These are phyloP conservation scores for Falco berigora DNA, from an alignment of 2,797 vertebrate species.

Conservation along the genomic window DNA sequence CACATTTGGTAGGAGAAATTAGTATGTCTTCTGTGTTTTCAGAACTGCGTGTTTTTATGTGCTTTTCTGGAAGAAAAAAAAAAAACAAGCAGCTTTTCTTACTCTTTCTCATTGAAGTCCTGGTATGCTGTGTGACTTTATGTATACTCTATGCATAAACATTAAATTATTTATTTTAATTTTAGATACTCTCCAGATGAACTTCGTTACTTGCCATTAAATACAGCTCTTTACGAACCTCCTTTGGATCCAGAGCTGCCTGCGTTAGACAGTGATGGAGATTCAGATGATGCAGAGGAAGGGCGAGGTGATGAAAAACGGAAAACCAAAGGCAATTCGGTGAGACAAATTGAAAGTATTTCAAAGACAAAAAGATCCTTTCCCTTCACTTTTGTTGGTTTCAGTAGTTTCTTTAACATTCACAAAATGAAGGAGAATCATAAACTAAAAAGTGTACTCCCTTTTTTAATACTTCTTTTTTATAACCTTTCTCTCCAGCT, in stretches of 20 bases:
- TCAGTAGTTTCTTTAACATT: neutral
- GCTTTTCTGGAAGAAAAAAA: neutral
- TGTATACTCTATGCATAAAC: neutral
- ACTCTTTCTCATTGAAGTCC: neutral
- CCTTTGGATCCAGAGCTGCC: slow-evolving; percentile 95
- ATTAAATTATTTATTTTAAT: neutral
- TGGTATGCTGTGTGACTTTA: neutral
- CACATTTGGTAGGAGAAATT: neutral
- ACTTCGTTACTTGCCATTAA: slow-evolving; percentile 91
- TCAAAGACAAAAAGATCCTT: neutral
- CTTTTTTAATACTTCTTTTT: neutral
- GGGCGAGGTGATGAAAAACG: slow-evolving; percentile 81
- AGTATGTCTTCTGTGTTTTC: neutral
- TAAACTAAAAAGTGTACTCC: neutral
- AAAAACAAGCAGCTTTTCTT: neutral
- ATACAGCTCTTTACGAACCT: slow-evolving; percentile 95
- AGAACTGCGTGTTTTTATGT: neutral
- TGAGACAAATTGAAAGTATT: slow-evolving; percentile 70
- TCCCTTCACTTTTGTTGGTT: neutral
- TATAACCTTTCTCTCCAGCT: neutral
- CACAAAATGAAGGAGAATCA: neutral
- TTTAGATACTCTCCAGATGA: slow-evolving; percentile 95
- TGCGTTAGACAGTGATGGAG: slow-evolving; percentile 91
- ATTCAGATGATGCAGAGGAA: slow-evolving; percentile 92
- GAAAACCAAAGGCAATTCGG: slow-evolving; percentile 89